Conservation (phyloP, 2,797 vertebrate species). For the Meda fulgida region DNA sequence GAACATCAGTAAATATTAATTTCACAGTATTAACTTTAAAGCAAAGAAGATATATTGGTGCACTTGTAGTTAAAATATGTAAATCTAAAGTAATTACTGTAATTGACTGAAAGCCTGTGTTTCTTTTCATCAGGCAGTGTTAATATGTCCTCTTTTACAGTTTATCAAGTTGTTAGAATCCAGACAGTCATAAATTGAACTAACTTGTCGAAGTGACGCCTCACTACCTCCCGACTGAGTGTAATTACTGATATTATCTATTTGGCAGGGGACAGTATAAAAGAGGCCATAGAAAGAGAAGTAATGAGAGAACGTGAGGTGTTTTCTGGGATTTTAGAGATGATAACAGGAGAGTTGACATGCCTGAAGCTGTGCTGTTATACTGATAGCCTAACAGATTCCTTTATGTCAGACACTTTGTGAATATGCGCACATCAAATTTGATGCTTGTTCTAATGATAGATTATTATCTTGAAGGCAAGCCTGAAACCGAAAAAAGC, state of each 20-base stretch:
- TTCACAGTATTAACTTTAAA: not conserved
- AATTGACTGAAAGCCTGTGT: not conserved
- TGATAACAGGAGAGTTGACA: slow-evolving; percentile 30
- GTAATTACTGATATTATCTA: slow-evolving; percentile 31
- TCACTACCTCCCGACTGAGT: not conserved
- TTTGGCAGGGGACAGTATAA: slow-evolving; percentile 27
- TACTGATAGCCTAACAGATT: not conserved
- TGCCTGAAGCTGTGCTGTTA: slow-evolving; percentile 5
- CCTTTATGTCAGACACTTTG: not conserved
- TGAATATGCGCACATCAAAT: not conserved
- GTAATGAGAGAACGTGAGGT: not conserved
- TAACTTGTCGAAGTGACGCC: not conserved
- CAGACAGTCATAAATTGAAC: slow-evolving; percentile 1
- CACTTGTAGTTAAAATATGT: not conserved
- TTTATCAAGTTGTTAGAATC: slow-evolving; percentile 28
- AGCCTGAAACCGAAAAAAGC: no score
- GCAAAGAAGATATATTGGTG: not conserved
- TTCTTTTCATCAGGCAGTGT: not conserved
- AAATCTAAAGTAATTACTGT: slow-evolving; percentile 3
- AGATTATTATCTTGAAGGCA: no score
- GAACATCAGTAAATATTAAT: not conserved
- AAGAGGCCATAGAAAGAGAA: slow-evolving; percentile 1
- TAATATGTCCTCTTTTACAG: not conserved
- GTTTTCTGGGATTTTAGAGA: slow-evolving; percentile 17
- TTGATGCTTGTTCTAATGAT: not conserved